These are phyloP conservation scores for Suncus etruscus DNA, from an alignment of 2,113 vertebrate species.

Conservation along the genomic window DNA sequence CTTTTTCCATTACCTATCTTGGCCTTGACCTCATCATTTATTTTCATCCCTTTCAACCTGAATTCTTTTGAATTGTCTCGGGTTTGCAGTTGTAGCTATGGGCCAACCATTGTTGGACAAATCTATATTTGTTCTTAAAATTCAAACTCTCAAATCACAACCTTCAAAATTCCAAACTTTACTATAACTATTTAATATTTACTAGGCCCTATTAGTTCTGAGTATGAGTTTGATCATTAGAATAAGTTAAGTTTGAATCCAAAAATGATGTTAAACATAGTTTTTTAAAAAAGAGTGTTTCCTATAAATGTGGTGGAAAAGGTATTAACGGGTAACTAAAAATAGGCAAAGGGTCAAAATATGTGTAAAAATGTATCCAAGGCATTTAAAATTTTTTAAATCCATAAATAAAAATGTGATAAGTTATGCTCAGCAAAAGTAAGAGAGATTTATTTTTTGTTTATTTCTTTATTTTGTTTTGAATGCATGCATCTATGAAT, in stretches of 20 bases:
- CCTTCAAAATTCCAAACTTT: background rate
- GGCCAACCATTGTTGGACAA: background rate
- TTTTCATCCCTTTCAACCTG: background rate
- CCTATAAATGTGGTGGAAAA: background rate
- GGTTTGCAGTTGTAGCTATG: background rate
- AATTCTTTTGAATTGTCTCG: background rate
- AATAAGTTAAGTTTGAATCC: background rate
- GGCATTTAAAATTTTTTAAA: conserved; percentile 30
- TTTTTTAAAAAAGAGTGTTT: background rate
- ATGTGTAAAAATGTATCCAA: no score
- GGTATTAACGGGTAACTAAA: background rate
- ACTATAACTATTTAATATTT: background rate
- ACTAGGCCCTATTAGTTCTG: background rate
- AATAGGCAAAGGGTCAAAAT: background rate
- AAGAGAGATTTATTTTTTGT: background rate
- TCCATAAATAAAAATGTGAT: background rate
- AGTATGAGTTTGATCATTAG: background rate
- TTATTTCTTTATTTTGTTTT: background rate
- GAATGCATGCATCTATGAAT: background rate
- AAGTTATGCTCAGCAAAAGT: background rate
- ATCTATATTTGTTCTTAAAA: background rate
- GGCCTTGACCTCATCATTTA: background rate
- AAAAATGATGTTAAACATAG: background rate
- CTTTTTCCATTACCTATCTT: conserved; percentile 35
- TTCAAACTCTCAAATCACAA: background rate